Evolutionary conservation across 92 coral and sea anemone species (phyloP), one percentile per base, ranked within the genome.

Genomic region (Metridium senile): DNA sequence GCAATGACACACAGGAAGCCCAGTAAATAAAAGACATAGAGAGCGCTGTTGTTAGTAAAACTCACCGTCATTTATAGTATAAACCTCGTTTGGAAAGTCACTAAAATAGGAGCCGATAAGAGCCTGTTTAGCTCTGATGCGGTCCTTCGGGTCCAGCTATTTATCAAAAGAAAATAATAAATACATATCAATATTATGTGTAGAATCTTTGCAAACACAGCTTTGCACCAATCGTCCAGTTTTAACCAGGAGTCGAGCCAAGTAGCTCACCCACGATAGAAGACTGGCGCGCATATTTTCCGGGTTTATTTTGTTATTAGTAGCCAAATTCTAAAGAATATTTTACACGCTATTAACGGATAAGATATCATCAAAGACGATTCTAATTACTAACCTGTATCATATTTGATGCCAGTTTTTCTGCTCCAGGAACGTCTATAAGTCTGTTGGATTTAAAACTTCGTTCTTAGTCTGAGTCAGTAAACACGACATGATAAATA

Each of bases 91-190:
- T 26, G 98, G 98, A 25, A 94, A 78, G 43, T 87, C 91, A 29
- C 82, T 87, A 46, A 94, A 94, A 68, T 89, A 94, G 1, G 86
- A 77, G 72, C 87, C 91, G 33, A 74, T 82, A 70, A 94, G 72
- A 17, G 97, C 92, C 45, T 87, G 85, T 53, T 76, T 82, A 4
- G 98, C 98, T 30, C 97, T 83, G 30, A 92, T 66, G 68, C 98
- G 89, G 84, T 82, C 87, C 75, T 79, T 89, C 17, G 98, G 98
- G 70, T 81, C 87, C 66, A 85, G 85, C 98, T 94, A 71, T 33
- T 66, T 39, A 59, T 1, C 22, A 7, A 72, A 72, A 43, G 43
- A 32, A 47, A 43, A 58, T 26, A 8, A 1, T 54, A 66, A 16
- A 21, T 29, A 27, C 9, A 30, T 20, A 3, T 8, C 16, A 33